These are phyloP conservation scores for Pachypsylla venusta DNA, from an alignment of 1,140 invertebrate genomes.

Conservation along the genomic window DNA sequence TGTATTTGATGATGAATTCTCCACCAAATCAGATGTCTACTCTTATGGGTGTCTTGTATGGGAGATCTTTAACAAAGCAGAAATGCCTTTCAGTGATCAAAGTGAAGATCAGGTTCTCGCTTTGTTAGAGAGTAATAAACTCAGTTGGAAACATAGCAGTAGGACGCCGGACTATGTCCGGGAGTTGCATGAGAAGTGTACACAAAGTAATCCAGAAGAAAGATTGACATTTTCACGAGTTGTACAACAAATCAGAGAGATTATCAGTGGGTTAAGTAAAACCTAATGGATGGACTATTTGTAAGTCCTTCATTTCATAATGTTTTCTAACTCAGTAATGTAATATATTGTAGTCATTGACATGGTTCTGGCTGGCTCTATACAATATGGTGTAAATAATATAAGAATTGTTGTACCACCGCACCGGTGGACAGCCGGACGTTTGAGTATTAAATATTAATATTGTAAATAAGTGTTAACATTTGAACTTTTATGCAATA, in stretches of 20 bases:
- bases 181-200: slow-evolving; percentile 30
- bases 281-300: too few relatives aligned
- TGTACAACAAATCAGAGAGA: slow-evolving; percentile 21
- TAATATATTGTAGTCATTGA: too few relatives aligned
- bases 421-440: too few relatives aligned
- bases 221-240: slow-evolving; percentile 31
- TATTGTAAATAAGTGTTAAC: too few relatives aligned
- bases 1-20: slow-evolving; percentile 78
- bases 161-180: slow-evolving; percentile 25
- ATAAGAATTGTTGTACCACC: too few relatives aligned
- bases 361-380: too few relatives aligned
- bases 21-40: slow-evolving; percentile 87
- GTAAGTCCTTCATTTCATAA: too few relatives aligned
- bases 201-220: slow-evolving; percentile 30
- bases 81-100: slow-evolving; percentile 67
- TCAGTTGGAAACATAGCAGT: slow-evolving; percentile 24
- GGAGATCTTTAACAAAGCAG: slow-evolving; percentile 79
- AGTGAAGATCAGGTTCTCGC: slow-evolving; percentile 60
- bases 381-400: too few relatives aligned
- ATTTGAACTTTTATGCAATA: too few relatives aligned
- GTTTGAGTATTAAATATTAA: too few relatives aligned
- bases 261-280: too few relatives aligned
- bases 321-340: too few relatives aligned
- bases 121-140: slow-evolving; percentile 38
- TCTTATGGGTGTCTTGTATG: slow-evolving; percentile 77